These are phyloP conservation scores for Gracilinanus agilis DNA, from an alignment of 2,113 vertebrate species.

Conservation along the genomic window DNA sequence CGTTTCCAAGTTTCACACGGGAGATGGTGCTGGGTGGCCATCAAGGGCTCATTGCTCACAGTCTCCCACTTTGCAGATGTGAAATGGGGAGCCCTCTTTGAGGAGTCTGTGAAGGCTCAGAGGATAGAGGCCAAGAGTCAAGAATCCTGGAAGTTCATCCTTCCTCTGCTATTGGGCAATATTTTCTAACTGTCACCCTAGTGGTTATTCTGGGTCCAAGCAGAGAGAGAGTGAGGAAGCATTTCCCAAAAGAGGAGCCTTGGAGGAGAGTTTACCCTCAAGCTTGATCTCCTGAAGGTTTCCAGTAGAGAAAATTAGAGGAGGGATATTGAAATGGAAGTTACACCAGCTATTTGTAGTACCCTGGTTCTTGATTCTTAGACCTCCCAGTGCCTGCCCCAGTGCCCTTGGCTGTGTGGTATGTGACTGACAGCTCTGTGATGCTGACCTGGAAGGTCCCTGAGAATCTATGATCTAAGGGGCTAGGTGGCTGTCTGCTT, in stretches of 20 bases:
- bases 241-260: no score
- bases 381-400: neutral
- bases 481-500: no score
- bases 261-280: no score
- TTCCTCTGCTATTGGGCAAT: neutral
- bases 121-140: neutral
- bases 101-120: neutral
- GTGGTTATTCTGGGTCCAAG: no score
- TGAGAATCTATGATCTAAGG: no score
- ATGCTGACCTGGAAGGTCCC: no score
- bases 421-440: no score
- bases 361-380: neutral
- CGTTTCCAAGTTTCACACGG: neutral
- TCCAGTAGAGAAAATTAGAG: no score
- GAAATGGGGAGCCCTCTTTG: neutral
- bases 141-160: neutral
- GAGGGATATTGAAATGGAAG: neutral
- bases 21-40: neutral
- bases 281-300: neutral
- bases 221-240: no score
- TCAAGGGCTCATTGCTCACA: neutral
- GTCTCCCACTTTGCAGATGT: no score
- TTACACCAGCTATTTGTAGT: neutral
- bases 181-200: neutral
- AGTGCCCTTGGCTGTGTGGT: no score